These are phyloP conservation scores for Serrognathus titanus DNA, from an alignment of 2,888 invertebrate genomes.

Conservation along the genomic window DNA sequence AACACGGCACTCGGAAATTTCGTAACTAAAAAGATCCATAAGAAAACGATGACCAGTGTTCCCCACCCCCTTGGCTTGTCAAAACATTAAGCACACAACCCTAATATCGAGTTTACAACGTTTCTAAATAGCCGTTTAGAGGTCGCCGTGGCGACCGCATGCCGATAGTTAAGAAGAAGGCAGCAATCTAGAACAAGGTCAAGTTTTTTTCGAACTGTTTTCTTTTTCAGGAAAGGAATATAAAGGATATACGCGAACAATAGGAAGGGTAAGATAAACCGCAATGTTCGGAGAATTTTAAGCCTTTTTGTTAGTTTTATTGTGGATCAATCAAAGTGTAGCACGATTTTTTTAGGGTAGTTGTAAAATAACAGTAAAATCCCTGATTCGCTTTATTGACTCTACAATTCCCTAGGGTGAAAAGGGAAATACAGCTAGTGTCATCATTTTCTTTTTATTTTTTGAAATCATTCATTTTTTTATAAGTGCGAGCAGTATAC, in stretches of 20 bases:
- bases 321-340: slow-evolving; percentile 13
- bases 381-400: too few species aligned
- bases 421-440: too few species aligned
- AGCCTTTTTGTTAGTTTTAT: slow-evolving; percentile 20
- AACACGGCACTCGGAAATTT: not conserved
- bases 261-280: slow-evolving; percentile 7
- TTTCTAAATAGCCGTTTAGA: slow-evolving; percentile 36
- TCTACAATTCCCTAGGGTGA: too few species aligned
- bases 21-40: not conserved
- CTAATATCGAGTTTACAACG: slow-evolving; percentile 38
- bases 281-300: slow-evolving; percentile 11
- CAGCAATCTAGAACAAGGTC: slow-evolving; percentile 32
- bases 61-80: slow-evolving; percentile 34
- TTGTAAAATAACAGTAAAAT: slow-evolving; percentile 3
- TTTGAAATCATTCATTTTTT: too few species aligned
- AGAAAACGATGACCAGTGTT: slow-evolving; percentile 8
- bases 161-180: slow-evolving; percentile 27
- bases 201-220: slow-evolving; percentile 29
- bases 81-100: slow-evolving; percentile 43
- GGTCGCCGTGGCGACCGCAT: slow-evolving; percentile 37
- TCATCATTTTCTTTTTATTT: too few species aligned
- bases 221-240: slow-evolving; percentile 9
- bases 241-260: slow-evolving; percentile 11
- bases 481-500: not conserved
- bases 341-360: slow-evolving; percentile 3